Conservation (phyloP, 2,797 vertebrate species). For the Silurus lanzhouensis region DNA sequence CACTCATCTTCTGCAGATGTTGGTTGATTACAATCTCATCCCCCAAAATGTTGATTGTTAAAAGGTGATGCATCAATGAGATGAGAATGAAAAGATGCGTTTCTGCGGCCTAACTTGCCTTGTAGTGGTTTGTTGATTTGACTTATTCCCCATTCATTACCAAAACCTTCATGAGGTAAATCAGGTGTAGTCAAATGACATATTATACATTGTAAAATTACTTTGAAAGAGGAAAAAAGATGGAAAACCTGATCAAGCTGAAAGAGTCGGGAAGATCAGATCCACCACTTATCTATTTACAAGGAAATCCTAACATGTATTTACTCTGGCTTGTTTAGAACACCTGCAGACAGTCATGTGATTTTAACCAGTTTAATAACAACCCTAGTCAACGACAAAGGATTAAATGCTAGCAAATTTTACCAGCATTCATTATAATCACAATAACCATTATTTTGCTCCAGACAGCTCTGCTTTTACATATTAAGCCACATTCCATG, state of each 20-base stretch:
- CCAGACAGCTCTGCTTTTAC: neutral
- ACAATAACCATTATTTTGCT: neutral
- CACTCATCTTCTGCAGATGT: neutral
- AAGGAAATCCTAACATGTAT: constrained; percentile 3
- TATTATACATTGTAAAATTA: neutral
- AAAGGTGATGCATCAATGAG: neutral
- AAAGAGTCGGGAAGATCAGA: neutral
- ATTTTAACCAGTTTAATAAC: constrained; percentile 8
- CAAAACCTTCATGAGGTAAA: neutral
- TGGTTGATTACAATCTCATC: neutral
- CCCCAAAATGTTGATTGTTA: neutral
- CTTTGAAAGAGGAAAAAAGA: neutral
- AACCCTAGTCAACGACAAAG: neutral
- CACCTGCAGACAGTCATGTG: constrained; percentile 13
- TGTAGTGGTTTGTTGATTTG: neutral
- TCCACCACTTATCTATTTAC: constrained; percentile 9
- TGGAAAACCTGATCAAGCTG: neutral
- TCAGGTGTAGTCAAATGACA: neutral
- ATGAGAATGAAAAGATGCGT: neutral
- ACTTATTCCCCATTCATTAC: neutral
- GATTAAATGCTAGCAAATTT: neutral
- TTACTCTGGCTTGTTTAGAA: neutral
- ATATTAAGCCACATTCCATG: constrained; percentile 41
- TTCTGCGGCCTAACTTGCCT: neutral
- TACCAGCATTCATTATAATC: neutral